Evolutionary conservation across 2,797 vertebrate species (phyloP).

Genomic region (Yasuhikotakia modesta): DNA sequence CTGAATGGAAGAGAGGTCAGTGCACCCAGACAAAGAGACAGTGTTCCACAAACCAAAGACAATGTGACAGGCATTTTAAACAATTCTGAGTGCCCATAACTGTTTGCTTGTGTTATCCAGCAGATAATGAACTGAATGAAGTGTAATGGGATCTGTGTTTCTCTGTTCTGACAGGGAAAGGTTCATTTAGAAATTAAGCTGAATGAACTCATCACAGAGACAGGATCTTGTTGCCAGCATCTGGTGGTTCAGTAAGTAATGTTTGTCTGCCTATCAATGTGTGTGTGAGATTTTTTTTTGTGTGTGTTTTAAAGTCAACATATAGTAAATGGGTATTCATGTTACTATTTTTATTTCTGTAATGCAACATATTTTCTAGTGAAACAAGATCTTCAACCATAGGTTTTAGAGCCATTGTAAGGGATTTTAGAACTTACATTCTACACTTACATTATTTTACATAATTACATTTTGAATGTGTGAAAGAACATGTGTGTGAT

Average conservation of each 20-base stretch:
- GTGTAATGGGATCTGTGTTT: slow-evolving; percentile 50
- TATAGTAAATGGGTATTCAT: neutral
- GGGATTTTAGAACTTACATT: no score
- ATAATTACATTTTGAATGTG: no score
- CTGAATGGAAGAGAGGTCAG: neutral
- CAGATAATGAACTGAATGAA: slow-evolving; percentile 60
- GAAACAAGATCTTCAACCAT: neutral
- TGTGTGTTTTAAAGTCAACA: neutral
- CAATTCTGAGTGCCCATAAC: neutral
- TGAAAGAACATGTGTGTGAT: no score
- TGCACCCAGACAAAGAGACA: neutral
- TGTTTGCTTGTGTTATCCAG: neutral
- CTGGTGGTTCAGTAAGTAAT: slow-evolving; percentile 92
- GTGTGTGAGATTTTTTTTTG: slow-evolving; percentile 13
- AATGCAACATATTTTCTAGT: neutral
- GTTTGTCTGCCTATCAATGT: slow-evolving; percentile 4
- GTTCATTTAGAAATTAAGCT: slow-evolving; percentile 96
- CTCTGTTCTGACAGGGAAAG: slow-evolving; percentile 82
- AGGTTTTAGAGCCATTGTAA: no score
- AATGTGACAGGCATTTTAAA: neutral
- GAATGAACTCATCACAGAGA: slow-evolving; percentile 96
- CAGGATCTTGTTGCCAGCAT: slow-evolving; percentile 89
- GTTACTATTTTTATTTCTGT: neutral
- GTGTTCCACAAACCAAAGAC: neutral
- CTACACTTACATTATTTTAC: no score